These are phyloP conservation scores for Acrobasis repandana DNA, from an alignment of 2,888 invertebrate genomes.

Conservation along the genomic window DNA sequence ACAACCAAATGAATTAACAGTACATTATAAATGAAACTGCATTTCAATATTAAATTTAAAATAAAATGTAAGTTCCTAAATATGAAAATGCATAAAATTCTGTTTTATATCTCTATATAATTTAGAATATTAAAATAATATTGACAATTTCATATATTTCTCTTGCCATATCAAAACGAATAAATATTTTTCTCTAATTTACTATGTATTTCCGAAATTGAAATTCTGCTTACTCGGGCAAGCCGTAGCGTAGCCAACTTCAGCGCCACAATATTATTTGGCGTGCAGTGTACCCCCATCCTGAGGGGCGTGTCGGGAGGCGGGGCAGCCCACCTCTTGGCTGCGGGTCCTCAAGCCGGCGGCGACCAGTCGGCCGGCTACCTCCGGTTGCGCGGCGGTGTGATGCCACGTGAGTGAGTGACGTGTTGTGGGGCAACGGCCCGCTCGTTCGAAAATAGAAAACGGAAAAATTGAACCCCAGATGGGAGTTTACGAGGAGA, in stretches of 20 bases:
- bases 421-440: constrained; percentile 77
- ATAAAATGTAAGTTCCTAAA: no score
- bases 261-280: constrained; percentile 26
- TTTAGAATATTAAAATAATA: no score
- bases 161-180: no score
- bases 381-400: constrained; percentile 62
- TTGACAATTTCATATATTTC: no score
- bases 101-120: no score
- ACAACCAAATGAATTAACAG: no score
- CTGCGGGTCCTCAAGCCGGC: constrained; percentile 40
- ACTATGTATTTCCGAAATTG: neutral
- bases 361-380: constrained; percentile 67
- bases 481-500: constrained; percentile 96
- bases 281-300: constrained; percentile 10
- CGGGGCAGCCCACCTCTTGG: constrained; percentile 44
- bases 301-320: constrained; percentile 45
- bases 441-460: constrained; percentile 78
- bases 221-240: neutral
- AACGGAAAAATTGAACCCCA: constrained; percentile 85
- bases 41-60: no score
- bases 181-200: no score
- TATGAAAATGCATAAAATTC: no score
- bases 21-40: no score
- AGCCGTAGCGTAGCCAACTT: constrained; percentile 6
- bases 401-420: constrained; percentile 69